phyloP scores from a whole-genome alignment of 2,888 invertebrate species.

The Nephrotoma flavescens region DNA sequence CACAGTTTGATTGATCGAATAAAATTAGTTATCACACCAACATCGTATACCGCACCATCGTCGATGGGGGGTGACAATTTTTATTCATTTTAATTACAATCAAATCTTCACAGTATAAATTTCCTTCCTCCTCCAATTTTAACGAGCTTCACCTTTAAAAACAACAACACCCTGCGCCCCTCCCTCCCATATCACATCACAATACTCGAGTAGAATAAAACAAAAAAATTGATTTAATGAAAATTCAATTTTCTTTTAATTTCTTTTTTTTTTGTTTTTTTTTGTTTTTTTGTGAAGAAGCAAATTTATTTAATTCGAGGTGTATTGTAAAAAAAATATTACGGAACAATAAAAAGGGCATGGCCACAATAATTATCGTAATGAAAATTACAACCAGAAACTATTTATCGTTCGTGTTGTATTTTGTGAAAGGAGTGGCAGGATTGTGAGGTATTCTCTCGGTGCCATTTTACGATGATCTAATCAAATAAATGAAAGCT shows the following conservation, averaged over 20 bases:
- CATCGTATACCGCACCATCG: not conserved
- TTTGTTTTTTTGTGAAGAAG: not conserved
- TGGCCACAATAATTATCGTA: not conserved
- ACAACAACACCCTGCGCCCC: not conserved
- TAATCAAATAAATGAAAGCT: not conserved
- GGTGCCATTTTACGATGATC: not conserved
- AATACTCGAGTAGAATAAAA: not conserved
- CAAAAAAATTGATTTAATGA: not conserved
- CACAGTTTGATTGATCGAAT: not conserved
- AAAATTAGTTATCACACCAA: not conserved
- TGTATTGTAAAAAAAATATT: not conserved
- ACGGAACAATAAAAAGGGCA: not conserved
- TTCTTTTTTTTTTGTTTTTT: not conserved
- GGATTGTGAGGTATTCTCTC: not conserved
- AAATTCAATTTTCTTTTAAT: not conserved
- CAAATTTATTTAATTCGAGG: not conserved
- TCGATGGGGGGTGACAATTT: not conserved
- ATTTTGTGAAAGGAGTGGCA: not conserved
- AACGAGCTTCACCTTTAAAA: not conserved
- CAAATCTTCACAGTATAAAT: not conserved
- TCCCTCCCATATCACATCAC: not conserved
- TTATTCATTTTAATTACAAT: not conserved
- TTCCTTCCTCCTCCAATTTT: not conserved
- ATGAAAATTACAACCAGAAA: not conserved
- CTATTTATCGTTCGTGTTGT: not conserved